Evolutionary conservation across 2,888 invertebrate genomes (phyloP).

Genomic region (Melipona beecheii): DNA sequence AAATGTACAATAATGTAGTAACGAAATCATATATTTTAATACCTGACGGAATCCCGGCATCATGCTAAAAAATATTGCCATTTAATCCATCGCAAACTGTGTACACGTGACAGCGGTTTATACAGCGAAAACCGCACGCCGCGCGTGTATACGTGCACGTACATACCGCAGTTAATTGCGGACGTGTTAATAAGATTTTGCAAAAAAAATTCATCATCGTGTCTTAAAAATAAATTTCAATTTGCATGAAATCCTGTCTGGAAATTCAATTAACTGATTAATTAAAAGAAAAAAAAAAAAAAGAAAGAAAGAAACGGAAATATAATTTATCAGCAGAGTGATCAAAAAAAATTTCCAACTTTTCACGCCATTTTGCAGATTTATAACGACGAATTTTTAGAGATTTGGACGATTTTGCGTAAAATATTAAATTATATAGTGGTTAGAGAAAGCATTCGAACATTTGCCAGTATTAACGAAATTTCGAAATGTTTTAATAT

Average conservation of each 20-base stretch:
- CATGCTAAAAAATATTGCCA: conserved; percentile 29
- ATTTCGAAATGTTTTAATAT: too few relatives aligned
- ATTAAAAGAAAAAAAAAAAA: neutral
- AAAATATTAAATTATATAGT: too few relatives aligned
- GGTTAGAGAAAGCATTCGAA: too few relatives aligned
- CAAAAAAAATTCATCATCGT: conserved; percentile 3
- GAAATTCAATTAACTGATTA: neutral
- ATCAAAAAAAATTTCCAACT: too few relatives aligned
- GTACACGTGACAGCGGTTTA: neutral
- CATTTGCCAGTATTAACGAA: too few relatives aligned
- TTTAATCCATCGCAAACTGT: conserved; percentile 24
- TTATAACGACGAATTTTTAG: too few relatives aligned
- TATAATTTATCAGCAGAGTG: neutral
- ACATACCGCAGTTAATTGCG: neutral
- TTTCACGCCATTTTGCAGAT: too few relatives aligned
- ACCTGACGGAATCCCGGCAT: neutral
- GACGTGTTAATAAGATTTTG: conserved; percentile 16
- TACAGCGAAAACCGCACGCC: neutral
- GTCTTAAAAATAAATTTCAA: conserved; percentile 1
- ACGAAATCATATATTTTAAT: neutral
- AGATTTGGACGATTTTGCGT: too few relatives aligned
- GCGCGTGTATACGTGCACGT: neutral
- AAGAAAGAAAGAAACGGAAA: neutral
- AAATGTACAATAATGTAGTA: neutral
- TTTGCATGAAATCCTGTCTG: neutral